Evolutionary conservation across 2,113 vertebrate genomes (phyloP), one percentile per base, ranked within the genome.

Genomic region (Ploceus nigricollis): DNA sequence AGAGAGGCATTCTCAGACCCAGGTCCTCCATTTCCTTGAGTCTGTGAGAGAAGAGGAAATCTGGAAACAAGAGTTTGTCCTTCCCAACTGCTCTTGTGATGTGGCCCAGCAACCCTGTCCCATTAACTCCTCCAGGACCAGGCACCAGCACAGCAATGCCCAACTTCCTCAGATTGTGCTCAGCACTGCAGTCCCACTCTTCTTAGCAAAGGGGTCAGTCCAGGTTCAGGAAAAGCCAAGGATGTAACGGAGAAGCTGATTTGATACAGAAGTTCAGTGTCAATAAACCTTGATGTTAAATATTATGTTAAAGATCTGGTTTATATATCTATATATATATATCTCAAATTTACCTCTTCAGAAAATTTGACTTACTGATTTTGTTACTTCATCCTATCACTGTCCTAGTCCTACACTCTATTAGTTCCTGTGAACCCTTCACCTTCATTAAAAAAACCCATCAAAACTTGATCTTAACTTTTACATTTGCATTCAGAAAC

Each of bases 91-190:
- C 35, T 70, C 40, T 28, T 64, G 53, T 39, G 14, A 48, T 15
- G 7, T 27, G n/a, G 24, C 28, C 37, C 42, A 89, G 70, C 18
- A 47, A 24, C 18, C 3, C 27, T 25, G 4, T 28, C 50, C 33
- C 65, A 51, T 15, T 54, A 47, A 78, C 20, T 69, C 75, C 70
- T 69, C 50, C 40, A 77, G 25, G 11, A 64, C 19, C 58, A 63
- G 39, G 19, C 28, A 64, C 16, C 58, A 90, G 35, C 54, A 39
- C 8, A 33, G 23, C 48, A 51, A 53, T 5, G 15, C 51, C 54
- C 30, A 85, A 24, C 0, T 15, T 47, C 11, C 33, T n/a, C n/a
- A 50, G 33, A 48, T 0, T 45, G 48, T 37, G 48, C 30, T n/a
- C 35, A 53, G 18, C 63, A 45, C 14, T 15, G 13, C 13, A 7